Evolutionary conservation across 2,888 invertebrate genomes (phyloP), one percentile per base, ranked within the genome.

Genomic region (Phalera bucephala): DNA sequence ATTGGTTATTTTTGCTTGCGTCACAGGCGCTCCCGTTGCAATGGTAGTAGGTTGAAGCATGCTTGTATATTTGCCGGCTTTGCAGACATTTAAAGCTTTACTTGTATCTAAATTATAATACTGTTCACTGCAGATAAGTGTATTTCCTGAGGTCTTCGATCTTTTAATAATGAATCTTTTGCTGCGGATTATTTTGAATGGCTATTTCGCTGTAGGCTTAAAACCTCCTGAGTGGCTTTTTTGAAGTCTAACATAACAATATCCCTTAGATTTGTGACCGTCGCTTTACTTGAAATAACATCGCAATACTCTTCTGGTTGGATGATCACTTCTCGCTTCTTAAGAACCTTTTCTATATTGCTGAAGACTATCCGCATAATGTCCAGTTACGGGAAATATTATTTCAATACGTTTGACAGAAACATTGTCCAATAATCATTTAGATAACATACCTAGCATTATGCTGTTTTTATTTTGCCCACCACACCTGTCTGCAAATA

Each of bases 391-490:
- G 14, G 54, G 47, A 38, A 53, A 48, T 26, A 45, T 29, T 4
- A 40, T 22, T 40, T 45, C n/a, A n/a, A n/a, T n/a, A n/a, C n/a
- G 25, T 25, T 44, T 44, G 13, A 42, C 15, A 33, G 33, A 33
- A 11, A 19, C 28, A 30, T 58, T 46, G 22, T 51, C 45, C 21
- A 43, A 35, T 31, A 56, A 17, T 53, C 51, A 56, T 44, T 39
- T 46, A 27, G 40, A 45, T 19, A 46, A 26, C 50, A 52, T 57
- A 41, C 46, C n/a, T 36, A 55, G 33, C 36, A 60, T 33, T 39
- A 54, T 51, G 26, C 41, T 50, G 37, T 57, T 57, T 40, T 60
- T 57, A 12, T 53, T 57, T 45, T 60, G 51, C 10, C 52, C 59
- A 12, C 53, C 51, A 39, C 54, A 54, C 41, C 57, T 52, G 12